Evolutionary conservation across 2,113 vertebrate genomes (phyloP).

Genomic region (Microcebus tavaratra): DNA sequence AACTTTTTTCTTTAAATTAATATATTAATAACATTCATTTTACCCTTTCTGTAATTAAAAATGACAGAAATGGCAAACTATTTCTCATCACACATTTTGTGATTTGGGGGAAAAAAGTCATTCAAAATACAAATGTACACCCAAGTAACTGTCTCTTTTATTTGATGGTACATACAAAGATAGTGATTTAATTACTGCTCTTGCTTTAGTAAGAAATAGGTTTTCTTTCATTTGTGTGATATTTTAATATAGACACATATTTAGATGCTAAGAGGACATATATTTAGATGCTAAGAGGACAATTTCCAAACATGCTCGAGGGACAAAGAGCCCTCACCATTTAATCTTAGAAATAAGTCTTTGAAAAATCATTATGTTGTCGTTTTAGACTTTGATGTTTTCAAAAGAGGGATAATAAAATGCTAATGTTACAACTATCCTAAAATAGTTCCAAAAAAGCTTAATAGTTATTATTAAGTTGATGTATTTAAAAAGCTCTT

Average conservation of each 20-base stretch:
- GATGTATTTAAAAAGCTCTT: background rate
- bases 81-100: background rate
- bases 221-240: constrained; percentile 6
- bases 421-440: background rate
- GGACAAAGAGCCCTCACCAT: background rate
- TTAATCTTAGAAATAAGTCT: constrained; percentile 51
- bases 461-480: constrained; percentile 45
- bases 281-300: background rate
- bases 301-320: background rate
- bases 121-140: background rate
- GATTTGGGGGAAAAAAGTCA: background rate
- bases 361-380: constrained; percentile 40
- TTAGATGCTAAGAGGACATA: background rate
- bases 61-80: background rate
- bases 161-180: background rate
- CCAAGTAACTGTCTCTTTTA: background rate
- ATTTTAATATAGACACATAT: background rate
- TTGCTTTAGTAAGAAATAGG: background rate
- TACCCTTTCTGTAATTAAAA: background rate
- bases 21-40: background rate
- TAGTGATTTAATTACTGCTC: background rate
- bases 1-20: background rate
- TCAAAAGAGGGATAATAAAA: constrained; percentile 47
- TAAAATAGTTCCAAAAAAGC: constrained; percentile 24
- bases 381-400: constrained; percentile 42